Base-by-base conservation (phyloP, 1,140 invertebrate species). In the Samia ricini region DNA sequence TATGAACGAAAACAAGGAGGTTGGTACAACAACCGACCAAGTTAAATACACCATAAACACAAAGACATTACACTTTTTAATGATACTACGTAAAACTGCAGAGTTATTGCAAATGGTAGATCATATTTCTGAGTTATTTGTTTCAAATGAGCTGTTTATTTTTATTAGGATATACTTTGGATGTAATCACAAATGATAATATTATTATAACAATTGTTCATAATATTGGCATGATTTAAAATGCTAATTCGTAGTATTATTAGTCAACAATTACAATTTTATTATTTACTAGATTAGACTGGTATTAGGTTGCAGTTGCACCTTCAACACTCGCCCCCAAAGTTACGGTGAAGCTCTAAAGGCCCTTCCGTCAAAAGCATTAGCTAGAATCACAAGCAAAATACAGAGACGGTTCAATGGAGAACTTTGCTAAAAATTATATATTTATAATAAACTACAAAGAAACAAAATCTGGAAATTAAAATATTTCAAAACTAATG, bases 1-100 rank as follows among this genome's bases (percentile, higher is more conserved):
- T 26, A 18, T 70, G 70, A 63, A 81, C 71, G 71, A 83, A 83
- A 84, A 84, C 83, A 84, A 81, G 81, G 75, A 80, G 83, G 78
- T 78, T 79, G 71, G 64, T 68, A 55, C 63, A 65, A 75, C 74
- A 81, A 79, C 72, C 81, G 66, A 72, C 78, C 58, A 63, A 73
- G 63, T 77, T 66, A 36, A 59, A 61, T 42, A 66, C 63, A 21
- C 18, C 57, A 26, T 23, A 60, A 67, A 74, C 60, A 83, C 80
- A 86, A 86, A 83, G 76, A 59, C 15, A 29, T 33, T 4, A 24
- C 12, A 2, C 8, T 10, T 19, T 15, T 36, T 29, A 21, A 18
- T 33, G 26, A 7, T 19, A n/a, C 8, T 18, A 10, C 1, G n/a
- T 26, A 33, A 24, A n/a, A 3, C 24, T 55, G 52, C 24, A 5